Conservation (phyloP, 1,140 invertebrate genomes). For the Dinoponera quadriceps region DNA sequence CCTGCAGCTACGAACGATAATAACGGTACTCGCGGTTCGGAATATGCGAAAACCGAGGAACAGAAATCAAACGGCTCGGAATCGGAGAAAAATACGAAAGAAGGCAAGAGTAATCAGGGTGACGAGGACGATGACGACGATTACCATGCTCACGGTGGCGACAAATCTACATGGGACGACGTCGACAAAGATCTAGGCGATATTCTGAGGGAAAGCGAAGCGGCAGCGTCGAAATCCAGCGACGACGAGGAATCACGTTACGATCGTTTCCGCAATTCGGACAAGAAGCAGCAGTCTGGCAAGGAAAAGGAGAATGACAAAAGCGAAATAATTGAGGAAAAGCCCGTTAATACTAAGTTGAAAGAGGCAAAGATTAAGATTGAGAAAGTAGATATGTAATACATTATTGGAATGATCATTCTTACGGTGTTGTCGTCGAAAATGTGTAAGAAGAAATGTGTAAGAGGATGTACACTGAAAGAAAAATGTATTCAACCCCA, state of each 20-base stretch:
- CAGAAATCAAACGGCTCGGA: conserved; percentile 72
- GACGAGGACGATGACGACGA: conserved; percentile 87
- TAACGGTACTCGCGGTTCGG: conserved; percentile 30
- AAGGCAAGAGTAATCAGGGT: conserved; percentile 65
- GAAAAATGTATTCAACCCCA: too few relatives aligned
- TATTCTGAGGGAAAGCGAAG: conserved; percentile 88
- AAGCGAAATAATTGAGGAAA: conserved; percentile 71
- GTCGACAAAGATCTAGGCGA: conserved; percentile 92
- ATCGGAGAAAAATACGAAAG: conserved; percentile 65
- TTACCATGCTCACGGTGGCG: conserved; percentile 85
- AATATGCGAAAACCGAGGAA: conserved; percentile 66
- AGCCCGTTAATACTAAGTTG: conserved; percentile 70
- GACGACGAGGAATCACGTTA: conserved; percentile 90
- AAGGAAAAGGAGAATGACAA: conserved; percentile 79
- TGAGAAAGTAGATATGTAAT: conserved; percentile 74
- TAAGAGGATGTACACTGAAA: too few relatives aligned
- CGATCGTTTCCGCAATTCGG: conserved; percentile 86
- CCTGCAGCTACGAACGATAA: conserved; percentile 50
- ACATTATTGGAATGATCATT: too few relatives aligned
- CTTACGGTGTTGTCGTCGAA: too few relatives aligned
- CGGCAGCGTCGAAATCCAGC: conserved; percentile 87
- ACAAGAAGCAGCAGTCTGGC: conserved; percentile 79
- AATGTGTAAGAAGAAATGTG: too few relatives aligned
- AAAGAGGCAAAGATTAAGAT: conserved; percentile 75
- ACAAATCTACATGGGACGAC: conserved; percentile 89